A percentile compares a stretch with the other conserved stretches of the same genome.
Evolutionary conservation across 2,797 vertebrate genomes (phyloP).

Genomic region (Myiothlypis chrysogaster): DNA sequence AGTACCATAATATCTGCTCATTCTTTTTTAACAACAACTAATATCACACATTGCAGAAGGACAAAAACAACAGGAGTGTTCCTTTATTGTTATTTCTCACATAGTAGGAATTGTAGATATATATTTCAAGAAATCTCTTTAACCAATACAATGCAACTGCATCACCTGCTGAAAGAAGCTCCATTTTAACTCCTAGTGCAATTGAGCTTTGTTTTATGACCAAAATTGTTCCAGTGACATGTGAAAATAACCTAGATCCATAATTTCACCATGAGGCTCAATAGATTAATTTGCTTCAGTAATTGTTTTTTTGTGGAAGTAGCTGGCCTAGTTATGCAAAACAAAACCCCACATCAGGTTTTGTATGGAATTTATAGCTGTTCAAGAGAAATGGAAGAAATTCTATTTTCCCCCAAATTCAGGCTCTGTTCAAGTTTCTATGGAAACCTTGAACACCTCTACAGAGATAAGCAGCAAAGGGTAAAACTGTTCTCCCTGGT

Average conservation of each 20-base stretch:
- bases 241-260: not conserved
- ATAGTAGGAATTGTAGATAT: not conserved
- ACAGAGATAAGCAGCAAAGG: not conserved
- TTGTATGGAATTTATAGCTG: not conserved
- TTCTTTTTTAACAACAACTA: not conserved
- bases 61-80: not conserved
- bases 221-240: not conserved
- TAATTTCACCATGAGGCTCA: not conserved
- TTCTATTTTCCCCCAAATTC: not conserved
- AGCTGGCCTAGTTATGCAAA: not conserved
- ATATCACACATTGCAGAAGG: not conserved
- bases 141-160: not conserved
- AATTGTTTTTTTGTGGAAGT: not conserved
- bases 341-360: not conserved
- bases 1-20: not conserved
- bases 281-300: not conserved
- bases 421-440: slow-evolving; percentile 19
- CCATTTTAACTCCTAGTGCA: not conserved
- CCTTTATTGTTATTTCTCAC: not conserved
- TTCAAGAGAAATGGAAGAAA: not conserved
- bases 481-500: not conserved
- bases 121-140: not conserved
- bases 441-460: slow-evolving; percentile 28
- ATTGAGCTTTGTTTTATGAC: not conserved
- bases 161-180: not conserved